Evolutionary conservation across 1,140 invertebrate genomes (phyloP), one percentile per base, ranked within the genome.

Genomic region (Drosophila arizonae): DNA sequence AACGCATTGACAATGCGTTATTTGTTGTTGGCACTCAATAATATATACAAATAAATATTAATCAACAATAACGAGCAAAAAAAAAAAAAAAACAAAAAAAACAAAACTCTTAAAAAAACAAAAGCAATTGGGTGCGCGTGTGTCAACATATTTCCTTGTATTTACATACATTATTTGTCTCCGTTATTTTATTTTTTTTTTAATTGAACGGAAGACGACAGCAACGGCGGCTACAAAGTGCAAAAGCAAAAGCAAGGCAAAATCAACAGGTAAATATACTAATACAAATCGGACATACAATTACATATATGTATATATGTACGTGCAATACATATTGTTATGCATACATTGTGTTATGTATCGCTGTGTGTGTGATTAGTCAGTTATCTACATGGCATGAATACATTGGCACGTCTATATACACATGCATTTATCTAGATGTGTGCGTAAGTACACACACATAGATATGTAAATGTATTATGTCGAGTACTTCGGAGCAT

Each of bases 241-340:
- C 48, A 41, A 52, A 54, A 51, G 36, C 30, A 55, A 72, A 60
- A 41, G 36, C 55, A 64, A 66, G 67, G 50, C 50, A 68, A 73
- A 69, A 69, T 73, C 71, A 73, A 73, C 71, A 73, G 71, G 71
- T 73, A 73, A 73, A 73, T 73, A 56, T 51, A 69, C 68, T 36
- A 62, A 73, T 41, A 21, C 61, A 67, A 57, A 56, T 56, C 50
- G 56, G 41, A 0, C 21, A 21, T 28, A 51, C 17, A 62, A 36
- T 28, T 58, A 46, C 10, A 50, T 33, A 30, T n/a, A 50, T 33
- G 17, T 13, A 11, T 15, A 17, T 45, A 28, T 48, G 4, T 33
- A 24, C 33, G 33, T 9, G 33, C 33, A 36, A n/a, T 48, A 61
- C 26, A 48, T n/a, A 36, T 13, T 13, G n/a, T n/a, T 30, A 39